A percentile compares a stretch with the other conserved stretches of the same genome.
These are phyloP conservation scores for Sebastes ruberrimus DNA, from an alignment of 2,797 vertebrate genomes.

Conservation along the genomic window DNA sequence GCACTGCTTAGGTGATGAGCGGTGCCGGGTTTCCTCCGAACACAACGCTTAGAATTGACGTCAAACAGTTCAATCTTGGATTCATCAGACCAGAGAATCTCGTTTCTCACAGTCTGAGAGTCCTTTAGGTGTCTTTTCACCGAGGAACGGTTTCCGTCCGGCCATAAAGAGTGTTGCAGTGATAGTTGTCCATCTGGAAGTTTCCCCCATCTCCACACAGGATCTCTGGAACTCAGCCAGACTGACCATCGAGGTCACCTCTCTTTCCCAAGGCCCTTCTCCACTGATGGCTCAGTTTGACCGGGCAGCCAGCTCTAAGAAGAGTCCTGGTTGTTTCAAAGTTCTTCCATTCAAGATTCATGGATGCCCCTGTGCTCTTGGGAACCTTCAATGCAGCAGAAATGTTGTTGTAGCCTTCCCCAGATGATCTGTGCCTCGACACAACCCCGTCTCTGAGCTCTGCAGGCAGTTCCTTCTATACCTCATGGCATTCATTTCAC, in stretches of 20 bases:
- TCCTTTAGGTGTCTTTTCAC: background rate
- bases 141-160: background rate
- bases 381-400: background rate
- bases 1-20: fast-evolving
- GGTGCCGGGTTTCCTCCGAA: background rate
- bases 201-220: background rate
- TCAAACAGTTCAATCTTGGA: background rate
- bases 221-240: background rate
- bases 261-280: background rate
- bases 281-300: background rate
- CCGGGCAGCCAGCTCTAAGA: background rate
- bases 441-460: background rate
- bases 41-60: background rate
- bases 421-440: background rate
- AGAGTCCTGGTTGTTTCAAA: background rate
- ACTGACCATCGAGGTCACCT: background rate
- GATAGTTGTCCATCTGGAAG: background rate
- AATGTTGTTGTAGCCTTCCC: background rate
- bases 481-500: background rate
- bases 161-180: background rate
- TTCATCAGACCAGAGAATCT: background rate
- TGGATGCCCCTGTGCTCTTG: background rate
- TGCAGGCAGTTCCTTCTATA: background rate
- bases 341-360: background rate
- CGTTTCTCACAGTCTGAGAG: background rate